These are phyloP conservation scores for Furcifer pardalis DNA, from an alignment of 2,797 vertebrate species.

Conservation along the genomic window DNA sequence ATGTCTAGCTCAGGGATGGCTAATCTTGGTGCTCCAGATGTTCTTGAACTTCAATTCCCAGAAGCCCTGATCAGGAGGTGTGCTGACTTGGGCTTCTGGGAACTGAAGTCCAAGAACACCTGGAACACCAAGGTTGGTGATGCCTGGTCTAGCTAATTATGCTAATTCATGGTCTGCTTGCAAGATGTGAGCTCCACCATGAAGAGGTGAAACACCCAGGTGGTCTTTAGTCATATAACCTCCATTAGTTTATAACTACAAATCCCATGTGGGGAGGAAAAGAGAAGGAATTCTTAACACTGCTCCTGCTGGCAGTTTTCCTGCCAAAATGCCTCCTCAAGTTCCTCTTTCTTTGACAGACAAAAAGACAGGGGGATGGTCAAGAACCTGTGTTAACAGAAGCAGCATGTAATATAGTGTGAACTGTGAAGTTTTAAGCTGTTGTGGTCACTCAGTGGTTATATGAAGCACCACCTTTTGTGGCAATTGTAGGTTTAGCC, in stretches of 20 bases:
- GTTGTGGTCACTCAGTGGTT: background rate
- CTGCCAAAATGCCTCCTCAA: background rate
- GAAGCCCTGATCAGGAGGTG: too few relatives aligned
- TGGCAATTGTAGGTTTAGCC: slow-evolving; percentile 13
- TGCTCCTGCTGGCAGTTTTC: background rate
- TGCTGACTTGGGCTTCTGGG: too few relatives aligned
- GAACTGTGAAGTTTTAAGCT: rapidly evolving
- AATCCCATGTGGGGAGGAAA: too few relatives aligned
- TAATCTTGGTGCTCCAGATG: too few relatives aligned
- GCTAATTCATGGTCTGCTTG: too few relatives aligned
- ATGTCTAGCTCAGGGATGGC: too few relatives aligned
- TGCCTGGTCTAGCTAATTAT: background rate
- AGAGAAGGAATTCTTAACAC: background rate
- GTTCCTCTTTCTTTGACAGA: background rate
- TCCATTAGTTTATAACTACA: background rate
- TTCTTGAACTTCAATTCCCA: too few relatives aligned
- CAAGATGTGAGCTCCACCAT: background rate
- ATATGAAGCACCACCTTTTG: slow-evolving; percentile 16
- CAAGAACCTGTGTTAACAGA: background rate
- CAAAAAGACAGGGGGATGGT: background rate
- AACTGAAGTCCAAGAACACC: too few relatives aligned
- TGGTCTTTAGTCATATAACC: background rate
- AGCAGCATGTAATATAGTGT: background rate
- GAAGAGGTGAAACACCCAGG: background rate
- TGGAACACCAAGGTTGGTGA: too few relatives aligned